A percentile compares a stretch with the other conserved stretches of the same genome.
Conservation (phyloP, 2,888 invertebrate species). For the Congeria kusceri region DNA sequence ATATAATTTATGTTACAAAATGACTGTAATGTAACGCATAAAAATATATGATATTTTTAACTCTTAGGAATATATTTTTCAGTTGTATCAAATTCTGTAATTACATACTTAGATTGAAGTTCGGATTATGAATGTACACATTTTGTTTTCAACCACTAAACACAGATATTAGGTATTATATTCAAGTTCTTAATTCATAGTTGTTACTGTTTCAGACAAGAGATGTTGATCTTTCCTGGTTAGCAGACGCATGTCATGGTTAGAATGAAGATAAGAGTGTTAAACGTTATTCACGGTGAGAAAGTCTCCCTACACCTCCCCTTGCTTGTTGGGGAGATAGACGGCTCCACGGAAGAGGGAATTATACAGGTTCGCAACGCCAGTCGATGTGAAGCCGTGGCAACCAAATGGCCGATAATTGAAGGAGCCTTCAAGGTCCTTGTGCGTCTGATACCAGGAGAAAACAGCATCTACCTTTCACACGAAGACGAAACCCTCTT, state of each 20-base stretch:
- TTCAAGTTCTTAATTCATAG: too few species aligned
- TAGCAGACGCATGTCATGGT: neutral
- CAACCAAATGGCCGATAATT: slow-evolving; percentile 87
- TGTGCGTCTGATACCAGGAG: slow-evolving; percentile 88
- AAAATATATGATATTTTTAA: too few species aligned
- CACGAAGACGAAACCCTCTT: slow-evolving; percentile 81
- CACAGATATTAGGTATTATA: too few species aligned
- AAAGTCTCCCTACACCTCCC: slow-evolving; percentile 77
- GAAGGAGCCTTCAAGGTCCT: slow-evolving; percentile 91
- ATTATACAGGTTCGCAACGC: slow-evolving; percentile 74
- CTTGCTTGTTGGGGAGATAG: slow-evolving; percentile 81
- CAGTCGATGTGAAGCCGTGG: slow-evolving; percentile 51
- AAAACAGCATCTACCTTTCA: slow-evolving; percentile 89
- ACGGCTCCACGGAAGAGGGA: slow-evolving; percentile 74
- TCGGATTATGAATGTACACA: too few species aligned
- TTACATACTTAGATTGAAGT: too few species aligned
- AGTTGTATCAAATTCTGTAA: too few species aligned
- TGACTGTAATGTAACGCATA: too few species aligned
- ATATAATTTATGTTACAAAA: too few species aligned
- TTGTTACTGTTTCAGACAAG: too few species aligned
- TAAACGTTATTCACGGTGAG: slow-evolving; percentile 79
- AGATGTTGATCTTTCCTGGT: too few species aligned
- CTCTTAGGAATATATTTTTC: too few species aligned
- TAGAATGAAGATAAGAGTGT: slow-evolving; percentile 78
- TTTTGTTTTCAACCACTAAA: too few species aligned